Evolutionary conservation across 2,113 vertebrate species (phyloP), one percentile per base, ranked within the genome.

Genomic region (Passer montanus): DNA sequence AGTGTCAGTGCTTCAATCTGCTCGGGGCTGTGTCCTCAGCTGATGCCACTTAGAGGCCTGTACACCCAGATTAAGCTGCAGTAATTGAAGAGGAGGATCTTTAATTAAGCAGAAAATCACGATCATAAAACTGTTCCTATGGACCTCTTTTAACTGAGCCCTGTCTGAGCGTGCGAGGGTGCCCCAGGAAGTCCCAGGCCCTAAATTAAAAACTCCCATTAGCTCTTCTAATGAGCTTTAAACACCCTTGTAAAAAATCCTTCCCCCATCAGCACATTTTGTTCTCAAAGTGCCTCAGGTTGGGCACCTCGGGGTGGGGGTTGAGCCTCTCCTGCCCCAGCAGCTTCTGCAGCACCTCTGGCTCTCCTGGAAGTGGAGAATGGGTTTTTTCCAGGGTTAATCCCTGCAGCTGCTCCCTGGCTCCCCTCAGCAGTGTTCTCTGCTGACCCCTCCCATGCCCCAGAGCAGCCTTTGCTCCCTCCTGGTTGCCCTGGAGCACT

Each of bases 21-120:
- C 85, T 49, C 26, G 10, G 53, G 69, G 78, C 84, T 52, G 31
- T 44, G 81, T 91, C 91, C 81, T 94, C 89, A 53, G 69, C 53
- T 75, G 74, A 15, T 95, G 70, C 44, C 83, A 76, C 24, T 41
- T 72, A 13, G n/a, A 90, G 70, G 74, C 78, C 63, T 83, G 75
- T 4, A 72, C 59, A 53, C 59, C 28, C 72, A 43, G 50, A 76
- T 85, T 33, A 69, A 77, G 79, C 81, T 66, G 59, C 75, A 35
- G 72, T 92, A 92, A 96, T 95, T 95, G 39, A 77, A 83, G 85
- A 90, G 95, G 88, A 90, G 85, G 92, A 83, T 77, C 79, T 88
- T 92, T 90, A 95, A 96, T 95, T 90, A 96, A 86, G 85, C 83
- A 92, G 88, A 72, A 91, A 91, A 94, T 90, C 58, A 62, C 19